phyloP scores from a whole-genome alignment of 2,797 vertebrate genomes.

The Helicolenus hilgendorfi region DNA sequence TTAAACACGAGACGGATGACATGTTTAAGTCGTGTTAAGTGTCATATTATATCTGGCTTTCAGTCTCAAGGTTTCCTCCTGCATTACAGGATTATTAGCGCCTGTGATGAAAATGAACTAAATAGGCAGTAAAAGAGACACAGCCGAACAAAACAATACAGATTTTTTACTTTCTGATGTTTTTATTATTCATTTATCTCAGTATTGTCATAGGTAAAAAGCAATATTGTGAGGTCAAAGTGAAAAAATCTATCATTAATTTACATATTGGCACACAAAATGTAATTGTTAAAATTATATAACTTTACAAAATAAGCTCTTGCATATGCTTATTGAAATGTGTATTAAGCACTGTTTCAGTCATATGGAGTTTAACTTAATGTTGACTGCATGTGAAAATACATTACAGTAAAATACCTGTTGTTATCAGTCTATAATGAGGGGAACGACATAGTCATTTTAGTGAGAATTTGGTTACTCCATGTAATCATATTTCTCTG shows the following conservation, averaged over 20 bases:
- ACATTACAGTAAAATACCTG: not conserved
- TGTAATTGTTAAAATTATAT: not conserved
- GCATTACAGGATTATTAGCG: conserved; percentile 29
- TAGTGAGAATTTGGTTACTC: not conserved
- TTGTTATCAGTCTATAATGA: not conserved
- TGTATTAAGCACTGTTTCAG: not conserved
- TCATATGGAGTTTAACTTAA: not conserved
- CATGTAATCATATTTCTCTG: not conserved
- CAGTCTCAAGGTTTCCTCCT: not conserved
- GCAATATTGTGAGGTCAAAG: not conserved
- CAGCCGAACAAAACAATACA: not conserved
- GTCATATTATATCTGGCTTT: conserved; percentile 51
- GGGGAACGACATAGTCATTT: not conserved
- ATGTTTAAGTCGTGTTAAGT: conserved; percentile 28
- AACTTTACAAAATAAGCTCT: not conserved
- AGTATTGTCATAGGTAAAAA: not conserved
- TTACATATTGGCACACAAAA: not conserved
- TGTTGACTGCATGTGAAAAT: not conserved
- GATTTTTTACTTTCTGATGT: not conserved
- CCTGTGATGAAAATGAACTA: not conserved
- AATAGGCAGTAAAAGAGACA: not conserved
- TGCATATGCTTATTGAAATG: not conserved
- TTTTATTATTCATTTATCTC: not conserved
- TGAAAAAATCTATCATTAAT: not conserved
- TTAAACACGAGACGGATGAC: not conserved